Evolutionary conservation across 1,140 invertebrate species (phyloP).

Genomic region (Brachionus asplanchnoidis): DNA sequence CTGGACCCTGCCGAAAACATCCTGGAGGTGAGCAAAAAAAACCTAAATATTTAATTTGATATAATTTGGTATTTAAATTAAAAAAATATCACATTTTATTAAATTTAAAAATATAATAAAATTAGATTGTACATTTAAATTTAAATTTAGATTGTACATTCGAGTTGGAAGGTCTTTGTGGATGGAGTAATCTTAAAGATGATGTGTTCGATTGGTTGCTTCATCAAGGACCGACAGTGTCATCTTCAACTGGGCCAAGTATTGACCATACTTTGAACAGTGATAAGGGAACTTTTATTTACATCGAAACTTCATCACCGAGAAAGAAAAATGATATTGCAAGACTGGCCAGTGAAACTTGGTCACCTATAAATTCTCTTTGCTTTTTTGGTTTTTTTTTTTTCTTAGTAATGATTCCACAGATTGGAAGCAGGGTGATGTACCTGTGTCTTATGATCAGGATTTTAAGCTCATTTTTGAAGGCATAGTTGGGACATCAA

Average conservation of each 20-base stretch:
- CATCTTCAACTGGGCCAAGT: constrained; percentile 46
- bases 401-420: not conserved
- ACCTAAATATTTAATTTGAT: too few relatives aligned
- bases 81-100: too few relatives aligned
- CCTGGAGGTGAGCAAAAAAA: not conserved
- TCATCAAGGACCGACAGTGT: constrained; percentile 44
- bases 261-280: constrained; percentile 50
- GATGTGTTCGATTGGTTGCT: constrained; percentile 46
- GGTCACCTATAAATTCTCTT: not conserved
- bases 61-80: too few relatives aligned
- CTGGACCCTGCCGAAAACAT: not conserved
- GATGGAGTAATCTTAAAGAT: constrained; percentile 46
- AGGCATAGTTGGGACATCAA: not conserved
- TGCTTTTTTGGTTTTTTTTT: constrained; percentile 35
- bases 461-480: constrained; percentile 36
- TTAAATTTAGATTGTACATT: constrained; percentile 45
- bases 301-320: not conserved
- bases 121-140: not conserved
- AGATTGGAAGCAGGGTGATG: constrained; percentile 21
- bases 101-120: too few relatives aligned
- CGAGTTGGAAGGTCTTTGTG: constrained; percentile 44
- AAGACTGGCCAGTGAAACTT: constrained; percentile 27
- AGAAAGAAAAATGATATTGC: not conserved
- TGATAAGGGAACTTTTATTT: constrained; percentile 7
- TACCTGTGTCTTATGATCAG: not conserved